Conservation (phyloP, 2,888 invertebrate genomes). For the Diaprepes abbreviatus region DNA sequence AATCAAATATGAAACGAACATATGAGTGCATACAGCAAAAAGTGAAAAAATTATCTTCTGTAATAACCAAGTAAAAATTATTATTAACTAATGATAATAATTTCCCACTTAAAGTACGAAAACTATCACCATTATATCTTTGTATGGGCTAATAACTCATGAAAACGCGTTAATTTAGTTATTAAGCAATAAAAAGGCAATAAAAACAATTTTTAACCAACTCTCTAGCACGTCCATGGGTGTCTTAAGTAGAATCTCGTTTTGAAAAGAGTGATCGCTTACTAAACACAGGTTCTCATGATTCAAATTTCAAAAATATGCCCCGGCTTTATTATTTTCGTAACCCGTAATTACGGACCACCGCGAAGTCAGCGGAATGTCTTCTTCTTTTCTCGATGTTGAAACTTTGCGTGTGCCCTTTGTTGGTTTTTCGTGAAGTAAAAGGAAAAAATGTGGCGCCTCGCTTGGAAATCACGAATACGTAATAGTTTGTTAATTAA, state of each 20-base stretch:
- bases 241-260: conserved; percentile 39
- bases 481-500: too few relatives aligned
- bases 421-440: conserved; percentile 30
- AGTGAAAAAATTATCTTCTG: too few relatives aligned
- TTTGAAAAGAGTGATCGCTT: conserved; percentile 58
- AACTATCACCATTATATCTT: too few relatives aligned
- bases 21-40: too few relatives aligned
- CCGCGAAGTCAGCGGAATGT: conserved; percentile 56
- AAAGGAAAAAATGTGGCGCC: conserved; percentile 14
- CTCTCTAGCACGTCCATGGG: conserved; percentile 24
- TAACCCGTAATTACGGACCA: conserved; percentile 66
- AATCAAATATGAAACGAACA: too few relatives aligned
- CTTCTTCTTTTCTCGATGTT: conserved; percentile 40
- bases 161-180: too few relatives aligned
- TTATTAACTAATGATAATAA: too few relatives aligned
- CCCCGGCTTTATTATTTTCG: conserved; percentile 58
- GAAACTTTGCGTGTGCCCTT: conserved; percentile 24
- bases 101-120: too few relatives aligned
- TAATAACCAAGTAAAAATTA: too few relatives aligned
- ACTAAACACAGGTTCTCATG: conserved; percentile 66
- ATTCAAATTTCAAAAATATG: conserved; percentile 64
- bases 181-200: too few relatives aligned
- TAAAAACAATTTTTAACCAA: too few relatives aligned
- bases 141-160: too few relatives aligned
- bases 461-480: neutral